phyloP scores from a whole-genome alignment of 2,113 vertebrate species.

The Synchiropus splendidus region DNA sequence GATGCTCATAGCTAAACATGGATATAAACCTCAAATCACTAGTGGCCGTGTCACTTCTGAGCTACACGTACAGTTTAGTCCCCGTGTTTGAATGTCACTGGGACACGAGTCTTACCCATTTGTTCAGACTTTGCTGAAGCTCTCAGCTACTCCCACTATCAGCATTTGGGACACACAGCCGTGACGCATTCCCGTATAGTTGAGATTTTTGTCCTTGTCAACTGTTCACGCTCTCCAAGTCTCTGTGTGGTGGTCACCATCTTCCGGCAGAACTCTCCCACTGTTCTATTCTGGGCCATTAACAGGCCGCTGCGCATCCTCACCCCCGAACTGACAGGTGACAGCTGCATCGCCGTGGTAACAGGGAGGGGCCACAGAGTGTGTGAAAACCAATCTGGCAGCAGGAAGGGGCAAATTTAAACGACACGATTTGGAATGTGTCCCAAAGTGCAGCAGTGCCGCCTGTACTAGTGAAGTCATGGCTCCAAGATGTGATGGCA shows the following conservation, averaged over 20 bases:
- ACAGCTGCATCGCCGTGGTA: slow-evolving; percentile 62
- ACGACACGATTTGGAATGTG: slow-evolving; percentile 24
- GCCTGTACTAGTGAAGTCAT: slow-evolving; percentile 3
- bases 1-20: too few species aligned
- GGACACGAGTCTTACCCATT: slow-evolving; percentile 38
- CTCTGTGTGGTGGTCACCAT: slow-evolving; percentile 16
- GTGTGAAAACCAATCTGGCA: slow-evolving; percentile 62
- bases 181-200: slow-evolving; percentile 25
- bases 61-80: too few species aligned
- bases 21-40: neutral
- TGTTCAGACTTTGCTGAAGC: slow-evolving; percentile 10
- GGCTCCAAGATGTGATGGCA: slow-evolving; percentile 16
- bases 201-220: slow-evolving; percentile 23
- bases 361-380: slow-evolving; percentile 46
- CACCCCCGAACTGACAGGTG: slow-evolving; percentile 59
- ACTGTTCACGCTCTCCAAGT: slow-evolving; percentile 26
- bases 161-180: slow-evolving; percentile 11
- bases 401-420: slow-evolving; percentile 14
- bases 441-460: slow-evolving; percentile 17
- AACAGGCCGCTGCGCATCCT: slow-evolving; percentile 35
- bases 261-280: slow-evolving; percentile 34
- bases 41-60: neutral
- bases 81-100: neutral
- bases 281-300: slow-evolving; percentile 50
- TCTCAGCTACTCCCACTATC: slow-evolving; percentile 26